Evolutionary conservation across 2,113 vertebrate species (phyloP).

Genomic region (Stegostoma tigrinum): DNA sequence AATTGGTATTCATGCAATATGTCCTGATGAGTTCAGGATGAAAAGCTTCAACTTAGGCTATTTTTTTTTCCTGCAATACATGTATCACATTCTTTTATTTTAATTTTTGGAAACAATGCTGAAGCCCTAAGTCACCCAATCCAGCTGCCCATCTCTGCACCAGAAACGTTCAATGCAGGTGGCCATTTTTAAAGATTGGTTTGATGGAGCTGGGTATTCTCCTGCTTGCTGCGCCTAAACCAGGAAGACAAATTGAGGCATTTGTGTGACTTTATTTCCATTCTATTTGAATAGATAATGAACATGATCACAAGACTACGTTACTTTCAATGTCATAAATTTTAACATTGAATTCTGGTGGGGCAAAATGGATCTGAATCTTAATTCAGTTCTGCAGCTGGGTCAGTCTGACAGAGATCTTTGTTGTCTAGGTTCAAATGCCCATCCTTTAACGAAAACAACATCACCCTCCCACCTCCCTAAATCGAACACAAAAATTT

Average conservation of each 20-base stretch:
- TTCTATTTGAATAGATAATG: not conserved
- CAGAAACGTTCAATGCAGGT: too few relatives aligned
- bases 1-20: too few relatives aligned
- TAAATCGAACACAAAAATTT: not conserved
- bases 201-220: too few relatives aligned
- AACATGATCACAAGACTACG: not conserved
- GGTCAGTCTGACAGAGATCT: not conserved
- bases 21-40: too few relatives aligned
- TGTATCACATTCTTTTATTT: too few relatives aligned
- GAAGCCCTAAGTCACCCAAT: too few relatives aligned
- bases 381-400: not conserved
- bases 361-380: not conserved
- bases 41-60: too few relatives aligned
- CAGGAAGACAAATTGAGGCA: not conserved
- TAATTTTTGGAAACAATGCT: too few relatives aligned
- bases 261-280: not conserved
- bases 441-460: not conserved
- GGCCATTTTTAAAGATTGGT: too few relatives aligned
- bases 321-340: not conserved
- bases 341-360: not conserved
- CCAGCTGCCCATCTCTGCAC: too few relatives aligned
- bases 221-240: too few relatives aligned
- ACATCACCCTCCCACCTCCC: not conserved
- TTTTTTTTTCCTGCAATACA: too few relatives aligned
- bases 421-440: not conserved